These are phyloP conservation scores for Meiosimyza platycephala DNA, from an alignment of 2,888 invertebrate species.

Conservation along the genomic window DNA sequence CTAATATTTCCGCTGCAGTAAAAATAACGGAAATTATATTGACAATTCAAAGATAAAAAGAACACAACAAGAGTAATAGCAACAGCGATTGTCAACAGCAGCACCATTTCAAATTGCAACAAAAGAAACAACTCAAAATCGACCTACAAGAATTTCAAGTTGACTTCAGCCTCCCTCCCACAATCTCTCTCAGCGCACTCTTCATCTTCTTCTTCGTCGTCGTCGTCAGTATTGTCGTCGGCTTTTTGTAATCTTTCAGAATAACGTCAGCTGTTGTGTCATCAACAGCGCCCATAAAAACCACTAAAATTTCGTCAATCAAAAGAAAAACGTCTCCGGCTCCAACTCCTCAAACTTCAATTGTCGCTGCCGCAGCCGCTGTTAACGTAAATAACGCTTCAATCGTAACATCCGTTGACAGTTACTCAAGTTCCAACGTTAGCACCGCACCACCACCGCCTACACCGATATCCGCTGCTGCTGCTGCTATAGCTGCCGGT, in stretches of 20 bases:
- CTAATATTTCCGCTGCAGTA: too few relatives aligned
- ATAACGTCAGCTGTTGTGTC: conserved; percentile 34
- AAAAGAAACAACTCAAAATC: neutral
- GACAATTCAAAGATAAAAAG: conserved; percentile 1
- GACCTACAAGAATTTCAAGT: too few relatives aligned
- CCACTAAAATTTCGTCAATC: conserved; percentile 64
- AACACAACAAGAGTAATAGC: conserved; percentile 19
- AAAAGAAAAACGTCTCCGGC: conserved; percentile 62
- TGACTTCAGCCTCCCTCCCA: conserved; percentile 27
- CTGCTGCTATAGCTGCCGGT: conserved; percentile 31
- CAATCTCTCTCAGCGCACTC: conserved; percentile 37
- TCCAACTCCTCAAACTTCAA: conserved; percentile 41
- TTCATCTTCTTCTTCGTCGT: too few relatives aligned
- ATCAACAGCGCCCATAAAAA: conserved; percentile 47
- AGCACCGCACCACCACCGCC: conserved; percentile 33
- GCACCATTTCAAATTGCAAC: too few relatives aligned
- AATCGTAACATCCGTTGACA: conserved; percentile 36
- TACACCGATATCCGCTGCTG: conserved; percentile 31
- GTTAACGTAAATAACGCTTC: conserved; percentile 30
- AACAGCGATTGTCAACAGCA: conserved; percentile 39
- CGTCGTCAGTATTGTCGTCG: too few relatives aligned
- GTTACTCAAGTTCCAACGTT: conserved; percentile 5
- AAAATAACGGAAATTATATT: too few relatives aligned
- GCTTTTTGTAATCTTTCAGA: conserved; percentile 9
- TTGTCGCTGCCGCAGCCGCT: conserved; percentile 28